Conservation (phyloP, 2,888 invertebrate genomes). For the Stratiomys singularior region DNA sequence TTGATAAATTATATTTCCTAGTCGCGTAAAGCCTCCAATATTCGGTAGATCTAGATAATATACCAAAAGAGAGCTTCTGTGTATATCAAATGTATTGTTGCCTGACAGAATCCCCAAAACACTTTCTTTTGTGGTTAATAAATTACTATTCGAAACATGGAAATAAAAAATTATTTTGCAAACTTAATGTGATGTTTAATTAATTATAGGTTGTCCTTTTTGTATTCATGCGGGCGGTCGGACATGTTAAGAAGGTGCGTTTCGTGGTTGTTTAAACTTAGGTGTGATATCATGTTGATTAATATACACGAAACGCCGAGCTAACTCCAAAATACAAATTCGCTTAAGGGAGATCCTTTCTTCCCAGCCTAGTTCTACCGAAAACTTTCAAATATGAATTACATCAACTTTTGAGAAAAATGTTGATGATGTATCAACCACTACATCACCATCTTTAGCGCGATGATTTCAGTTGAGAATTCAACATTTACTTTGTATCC, state of each 20-base stretch:
- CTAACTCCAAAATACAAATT: no score
- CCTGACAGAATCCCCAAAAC: conserved; percentile 27
- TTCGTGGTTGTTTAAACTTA: neutral
- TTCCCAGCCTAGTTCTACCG: no score
- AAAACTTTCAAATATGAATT: no score
- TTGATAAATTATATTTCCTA: conserved; percentile 36
- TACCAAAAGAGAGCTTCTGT: neutral
- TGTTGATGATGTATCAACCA: no score
- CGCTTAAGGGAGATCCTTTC: no score
- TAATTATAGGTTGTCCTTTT: conserved; percentile 26
- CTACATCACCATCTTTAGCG: no score
- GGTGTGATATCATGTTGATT: neutral
- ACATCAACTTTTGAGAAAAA: no score
- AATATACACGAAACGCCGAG: no score
- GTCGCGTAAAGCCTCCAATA: conserved; percentile 36
- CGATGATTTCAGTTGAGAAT: no score
- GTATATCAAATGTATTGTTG: neutral
- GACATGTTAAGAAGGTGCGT: conserved; percentile 6
- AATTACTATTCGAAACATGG: conserved; percentile 24
- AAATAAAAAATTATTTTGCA: conserved; percentile 31
- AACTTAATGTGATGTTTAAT: conserved; percentile 34
- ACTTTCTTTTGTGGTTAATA: neutral
- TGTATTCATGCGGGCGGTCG: neutral
- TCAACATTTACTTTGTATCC: no score
- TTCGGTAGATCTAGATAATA: neutral